Conservation (phyloP, 1,140 invertebrate genomes). For the Manduca sexta region DNA sequence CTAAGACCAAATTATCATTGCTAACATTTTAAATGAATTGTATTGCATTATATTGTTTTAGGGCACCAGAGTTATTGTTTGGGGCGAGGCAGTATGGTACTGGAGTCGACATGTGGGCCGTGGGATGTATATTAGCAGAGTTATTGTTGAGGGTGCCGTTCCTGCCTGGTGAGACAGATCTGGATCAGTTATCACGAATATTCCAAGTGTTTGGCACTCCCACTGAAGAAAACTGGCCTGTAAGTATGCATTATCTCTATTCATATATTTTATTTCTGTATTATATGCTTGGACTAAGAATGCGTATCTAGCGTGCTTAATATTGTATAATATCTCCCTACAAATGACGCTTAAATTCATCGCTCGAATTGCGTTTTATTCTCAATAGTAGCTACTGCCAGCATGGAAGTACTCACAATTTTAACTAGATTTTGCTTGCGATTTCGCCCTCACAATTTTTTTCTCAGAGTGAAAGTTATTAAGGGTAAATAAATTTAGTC, state of each 20-base stretch:
- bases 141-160: slow-evolving; percentile 93
- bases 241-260: slow-evolving; percentile 33
- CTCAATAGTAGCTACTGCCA: too few relatives aligned
- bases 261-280: not conserved
- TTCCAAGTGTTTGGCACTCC: slow-evolving; percentile 95
- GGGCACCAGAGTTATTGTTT: slow-evolving; percentile 96
- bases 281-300: too few relatives aligned
- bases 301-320: too few relatives aligned
- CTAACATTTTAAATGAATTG: not conserved
- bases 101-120: slow-evolving; percentile 99
- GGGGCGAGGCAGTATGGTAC: slow-evolving; percentile 95
- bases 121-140: slow-evolving; percentile 98
- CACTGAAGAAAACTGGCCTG: slow-evolving; percentile 93
- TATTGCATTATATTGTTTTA: slow-evolving; percentile 39
- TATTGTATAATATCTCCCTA: too few relatives aligned
- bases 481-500: too few relatives aligned
- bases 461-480: too few relatives aligned
- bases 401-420: too few relatives aligned
- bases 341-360: too few relatives aligned
- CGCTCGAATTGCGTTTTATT: too few relatives aligned
- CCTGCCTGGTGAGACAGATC: slow-evolving; percentile 95
- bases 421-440: too few relatives aligned
- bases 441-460: too few relatives aligned
- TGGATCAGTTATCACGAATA: slow-evolving; percentile 96
- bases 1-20: too few relatives aligned